phyloP scores from a whole-genome alignment of 2,113 vertebrate species.

The Dasyurus viverrinus region DNA sequence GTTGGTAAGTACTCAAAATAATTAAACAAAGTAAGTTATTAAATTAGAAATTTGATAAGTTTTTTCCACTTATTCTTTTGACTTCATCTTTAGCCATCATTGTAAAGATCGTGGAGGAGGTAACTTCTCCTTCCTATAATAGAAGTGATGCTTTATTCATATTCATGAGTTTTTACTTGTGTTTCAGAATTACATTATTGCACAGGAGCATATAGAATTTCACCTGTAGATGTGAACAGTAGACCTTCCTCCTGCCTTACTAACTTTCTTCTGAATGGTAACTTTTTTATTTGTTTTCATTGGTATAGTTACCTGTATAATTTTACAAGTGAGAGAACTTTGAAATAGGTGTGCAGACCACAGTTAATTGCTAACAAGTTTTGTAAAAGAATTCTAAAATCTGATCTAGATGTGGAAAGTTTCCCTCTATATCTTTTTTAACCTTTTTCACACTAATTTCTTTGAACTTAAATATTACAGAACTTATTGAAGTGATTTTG shows the following conservation, averaged over 20 bases:
- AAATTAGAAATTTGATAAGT: neutral
- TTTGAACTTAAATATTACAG: slow-evolving; percentile 43
- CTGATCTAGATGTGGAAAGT: neutral
- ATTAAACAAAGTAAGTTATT: neutral
- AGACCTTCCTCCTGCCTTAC: slow-evolving; percentile 99
- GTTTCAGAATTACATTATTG: slow-evolving; percentile 96
- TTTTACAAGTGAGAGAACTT: slow-evolving; percentile 28
- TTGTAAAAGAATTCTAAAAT: neutral
- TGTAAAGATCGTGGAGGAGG: neutral
- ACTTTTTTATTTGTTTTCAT: slow-evolving; percentile 60
- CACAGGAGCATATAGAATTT: slow-evolving; percentile 97
- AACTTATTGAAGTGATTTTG: slow-evolving; percentile 15
- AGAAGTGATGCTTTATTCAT: slow-evolving; percentile 58
- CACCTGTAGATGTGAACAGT: slow-evolving; percentile 98
- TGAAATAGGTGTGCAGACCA: neutral
- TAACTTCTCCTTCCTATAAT: slow-evolving; percentile 13
- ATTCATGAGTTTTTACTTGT: slow-evolving; percentile 78
- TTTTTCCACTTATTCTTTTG: neutral
- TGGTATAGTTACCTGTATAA: slow-evolving; percentile 16
- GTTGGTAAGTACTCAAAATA: slow-evolving; percentile 88
- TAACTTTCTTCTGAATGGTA: slow-evolving; percentile 99
- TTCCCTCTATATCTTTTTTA: neutral
- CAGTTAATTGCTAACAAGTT: neutral
- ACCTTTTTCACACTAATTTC: slow-evolving; percentile 20
- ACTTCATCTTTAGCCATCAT: slow-evolving; percentile 35